These are phyloP conservation scores for Sipunculus nudus DNA, from an alignment of 2,888 invertebrate species.

Conservation along the genomic window DNA sequence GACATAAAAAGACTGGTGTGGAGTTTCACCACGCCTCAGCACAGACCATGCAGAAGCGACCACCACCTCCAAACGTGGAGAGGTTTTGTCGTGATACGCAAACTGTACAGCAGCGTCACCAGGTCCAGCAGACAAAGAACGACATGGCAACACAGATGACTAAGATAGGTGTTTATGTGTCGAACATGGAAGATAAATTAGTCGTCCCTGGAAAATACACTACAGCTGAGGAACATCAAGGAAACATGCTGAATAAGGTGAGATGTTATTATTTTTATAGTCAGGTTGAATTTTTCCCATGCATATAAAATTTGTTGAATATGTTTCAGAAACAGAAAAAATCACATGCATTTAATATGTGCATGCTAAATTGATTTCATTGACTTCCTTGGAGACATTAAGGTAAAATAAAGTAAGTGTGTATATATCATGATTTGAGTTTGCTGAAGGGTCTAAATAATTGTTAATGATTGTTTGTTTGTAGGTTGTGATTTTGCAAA, in stretches of 20 bases:
- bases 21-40: constrained; percentile 84
- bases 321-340: neutral
- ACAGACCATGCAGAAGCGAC: constrained; percentile 74
- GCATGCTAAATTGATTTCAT: too few relatives aligned
- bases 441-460: too few relatives aligned
- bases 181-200: constrained; percentile 61
- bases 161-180: constrained; percentile 63
- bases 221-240: constrained; percentile 62
- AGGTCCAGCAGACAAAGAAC: constrained; percentile 62
- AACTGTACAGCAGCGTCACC: constrained; percentile 58
- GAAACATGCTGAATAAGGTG: constrained; percentile 48
- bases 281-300: constrained; percentile 1
- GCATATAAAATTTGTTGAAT: too few relatives aligned
- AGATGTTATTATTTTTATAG: constrained; percentile 7
- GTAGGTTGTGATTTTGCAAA: constrained; percentile 65
- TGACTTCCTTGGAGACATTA: too few relatives aligned
- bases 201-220: constrained; percentile 61
- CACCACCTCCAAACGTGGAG: constrained; percentile 49
- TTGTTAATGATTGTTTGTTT: constrained; percentile 5
- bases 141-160: constrained; percentile 67
- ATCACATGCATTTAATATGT: too few relatives aligned
- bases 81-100: constrained; percentile 65
- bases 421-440: too few relatives aligned
- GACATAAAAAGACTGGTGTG: constrained; percentile 75
- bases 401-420: too few relatives aligned